Conservation (phyloP, 2,888 invertebrate genomes). For the Cerceris rybyensis region DNA sequence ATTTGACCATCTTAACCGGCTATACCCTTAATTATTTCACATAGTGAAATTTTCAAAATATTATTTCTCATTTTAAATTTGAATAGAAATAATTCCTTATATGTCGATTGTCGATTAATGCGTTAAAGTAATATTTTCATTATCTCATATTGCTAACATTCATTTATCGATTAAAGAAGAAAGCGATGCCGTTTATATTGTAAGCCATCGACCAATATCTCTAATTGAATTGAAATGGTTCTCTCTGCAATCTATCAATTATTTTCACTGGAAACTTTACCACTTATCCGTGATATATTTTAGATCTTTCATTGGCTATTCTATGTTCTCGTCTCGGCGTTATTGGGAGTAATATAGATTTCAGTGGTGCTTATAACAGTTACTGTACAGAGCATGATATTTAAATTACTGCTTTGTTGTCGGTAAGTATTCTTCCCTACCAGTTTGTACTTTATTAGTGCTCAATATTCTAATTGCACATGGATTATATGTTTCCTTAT, state of each 20-base stretch:
- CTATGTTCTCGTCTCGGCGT: not conserved
- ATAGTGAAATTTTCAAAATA: no score
- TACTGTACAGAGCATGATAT: not conserved
- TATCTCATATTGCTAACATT: no score
- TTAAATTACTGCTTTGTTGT: not conserved
- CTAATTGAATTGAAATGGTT: not conserved
- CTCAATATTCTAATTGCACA: no score
- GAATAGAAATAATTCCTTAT: no score
- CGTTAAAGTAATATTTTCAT: no score
- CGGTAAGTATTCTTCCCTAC: no score
- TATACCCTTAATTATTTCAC: no score
- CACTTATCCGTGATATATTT: slow-evolving; percentile 9
- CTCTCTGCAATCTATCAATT: not conserved
- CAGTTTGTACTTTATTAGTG: no score
- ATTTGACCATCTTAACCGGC: no score
- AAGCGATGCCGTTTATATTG: slow-evolving; percentile 15
- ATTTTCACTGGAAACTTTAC: not conserved
- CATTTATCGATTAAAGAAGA: not conserved
- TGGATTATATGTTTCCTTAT: no score
- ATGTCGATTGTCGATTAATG: no score
- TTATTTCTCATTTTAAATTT: no score
- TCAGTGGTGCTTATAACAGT: slow-evolving; percentile 19
- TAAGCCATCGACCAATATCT: slow-evolving; percentile 1
- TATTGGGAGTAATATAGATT: slow-evolving; percentile 19
- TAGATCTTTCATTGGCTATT: slow-evolving; percentile 6